Conservation (phyloP, 2,113 vertebrate genomes). For the Indicator maculatus region DNA sequence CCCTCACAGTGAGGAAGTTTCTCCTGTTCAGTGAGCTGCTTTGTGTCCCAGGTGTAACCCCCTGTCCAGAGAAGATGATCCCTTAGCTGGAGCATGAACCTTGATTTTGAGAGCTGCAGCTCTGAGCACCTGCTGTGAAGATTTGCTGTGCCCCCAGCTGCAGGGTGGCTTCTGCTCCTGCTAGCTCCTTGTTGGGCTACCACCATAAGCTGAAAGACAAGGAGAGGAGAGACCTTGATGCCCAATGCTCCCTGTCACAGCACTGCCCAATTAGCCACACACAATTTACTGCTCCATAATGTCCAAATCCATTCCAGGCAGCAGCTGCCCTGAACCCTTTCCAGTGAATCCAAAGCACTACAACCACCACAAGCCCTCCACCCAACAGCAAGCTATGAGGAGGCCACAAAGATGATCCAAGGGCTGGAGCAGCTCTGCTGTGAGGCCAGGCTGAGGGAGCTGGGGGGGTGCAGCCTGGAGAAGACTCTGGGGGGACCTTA, state of each 20-base stretch:
- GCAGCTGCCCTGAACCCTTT: not conserved
- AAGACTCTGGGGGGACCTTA: too few relatives aligned
- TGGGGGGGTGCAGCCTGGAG: too few relatives aligned
- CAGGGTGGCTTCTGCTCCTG: not conserved
- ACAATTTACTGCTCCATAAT: not conserved
- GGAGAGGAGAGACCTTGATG: not conserved
- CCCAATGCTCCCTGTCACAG: not conserved
- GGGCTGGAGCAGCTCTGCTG: too few relatives aligned
- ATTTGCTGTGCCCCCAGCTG: not conserved
- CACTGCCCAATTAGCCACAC: not conserved
- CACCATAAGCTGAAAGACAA: not conserved
- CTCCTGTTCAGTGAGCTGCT: not conserved
- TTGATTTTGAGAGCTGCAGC: fast-evolving
- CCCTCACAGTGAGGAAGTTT: too few relatives aligned
- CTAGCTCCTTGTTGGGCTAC: fast-evolving
- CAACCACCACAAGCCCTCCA: too few relatives aligned
- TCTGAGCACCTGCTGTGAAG: not conserved
- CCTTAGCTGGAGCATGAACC: not conserved
- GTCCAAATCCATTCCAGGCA: fast-evolving
- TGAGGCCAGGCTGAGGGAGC: too few relatives aligned
- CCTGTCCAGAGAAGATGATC: not conserved
- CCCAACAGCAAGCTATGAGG: too few relatives aligned
- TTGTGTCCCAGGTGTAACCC: not conserved
- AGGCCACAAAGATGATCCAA: too few relatives aligned
- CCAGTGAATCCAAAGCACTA: too few relatives aligned